These are phyloP conservation scores for Zygogramma bicolorata DNA, from an alignment of 2,888 invertebrate species.

Conservation along the genomic window DNA sequence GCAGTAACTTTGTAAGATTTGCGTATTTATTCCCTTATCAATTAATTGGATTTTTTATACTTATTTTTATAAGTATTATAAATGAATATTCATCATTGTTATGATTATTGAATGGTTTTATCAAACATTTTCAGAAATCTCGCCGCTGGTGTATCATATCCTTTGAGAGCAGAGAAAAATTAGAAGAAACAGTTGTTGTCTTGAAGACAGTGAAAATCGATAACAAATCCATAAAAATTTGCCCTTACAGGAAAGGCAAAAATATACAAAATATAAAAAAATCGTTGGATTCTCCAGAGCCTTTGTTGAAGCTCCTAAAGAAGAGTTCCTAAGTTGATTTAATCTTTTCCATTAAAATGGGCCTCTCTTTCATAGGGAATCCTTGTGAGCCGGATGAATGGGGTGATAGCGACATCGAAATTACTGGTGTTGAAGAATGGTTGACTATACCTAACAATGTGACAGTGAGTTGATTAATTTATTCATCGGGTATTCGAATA, in stretches of 20 bases:
- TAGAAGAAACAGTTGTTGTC: slow-evolving; percentile 42
- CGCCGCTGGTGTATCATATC: slow-evolving; percentile 57
- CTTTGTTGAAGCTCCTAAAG: slow-evolving; percentile 38
- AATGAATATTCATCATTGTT: slow-evolving; percentile 14
- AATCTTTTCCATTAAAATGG: slow-evolving; percentile 37
- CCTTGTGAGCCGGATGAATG: slow-evolving; percentile 47
- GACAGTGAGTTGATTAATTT: slow-evolving; percentile 21
- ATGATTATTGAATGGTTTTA: too few relatives aligned
- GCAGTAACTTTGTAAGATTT: too few relatives aligned
- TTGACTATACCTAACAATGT: slow-evolving; percentile 30
- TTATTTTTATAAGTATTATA: not conserved
- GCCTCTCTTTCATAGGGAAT: slow-evolving; percentile 48
- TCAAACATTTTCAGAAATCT: slow-evolving; percentile 55
- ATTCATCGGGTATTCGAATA: not conserved
- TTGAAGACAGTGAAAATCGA: slow-evolving; percentile 53
- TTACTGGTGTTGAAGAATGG: slow-evolving; percentile 37
- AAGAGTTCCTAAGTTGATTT: slow-evolving; percentile 25
- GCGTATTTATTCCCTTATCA: too few relatives aligned
- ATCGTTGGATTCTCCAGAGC: slow-evolving; percentile 22
- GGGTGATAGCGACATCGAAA: slow-evolving; percentile 40
- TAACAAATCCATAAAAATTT: slow-evolving; percentile 50
- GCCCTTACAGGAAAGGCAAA: slow-evolving; percentile 27
- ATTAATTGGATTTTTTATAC: not conserved
- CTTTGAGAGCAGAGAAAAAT: slow-evolving; percentile 49
- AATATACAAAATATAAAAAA: slow-evolving; percentile 22